Percentiles rank a stretch among this genome's conserved stretches.
These are phyloP conservation scores for Chrysolina americana DNA, from an alignment of 2,888 invertebrate genomes.

Conservation along the genomic window DNA sequence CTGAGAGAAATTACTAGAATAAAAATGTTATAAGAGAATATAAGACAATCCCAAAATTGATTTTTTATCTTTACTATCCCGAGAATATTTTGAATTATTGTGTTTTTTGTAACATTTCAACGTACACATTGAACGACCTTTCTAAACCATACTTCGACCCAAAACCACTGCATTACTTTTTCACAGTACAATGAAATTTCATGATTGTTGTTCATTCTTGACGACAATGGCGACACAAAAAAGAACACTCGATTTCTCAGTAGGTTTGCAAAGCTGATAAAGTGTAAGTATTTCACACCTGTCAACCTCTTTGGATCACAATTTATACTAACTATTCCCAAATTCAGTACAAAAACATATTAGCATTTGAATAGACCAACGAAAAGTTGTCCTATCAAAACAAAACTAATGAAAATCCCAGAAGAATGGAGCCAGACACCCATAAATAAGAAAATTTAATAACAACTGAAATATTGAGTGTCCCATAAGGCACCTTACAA, in stretches of 20 bases:
- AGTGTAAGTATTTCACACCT: conserved; percentile 22
- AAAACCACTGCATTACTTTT: background rate
- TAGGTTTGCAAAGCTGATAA: background rate
- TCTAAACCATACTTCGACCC: no score
- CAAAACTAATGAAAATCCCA: conserved; percentile 38
- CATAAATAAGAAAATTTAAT: conserved; percentile 38
- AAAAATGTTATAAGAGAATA: no score
- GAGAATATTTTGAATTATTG: no score
- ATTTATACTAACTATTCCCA: conserved; percentile 9
- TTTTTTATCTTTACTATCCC: no score
- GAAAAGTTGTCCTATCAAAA: conserved; percentile 35
- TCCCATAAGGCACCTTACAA: conserved; percentile 39
- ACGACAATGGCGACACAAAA: background rate
- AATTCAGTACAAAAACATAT: conserved; percentile 31
- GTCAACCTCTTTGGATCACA: background rate
- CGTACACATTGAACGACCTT: no score
- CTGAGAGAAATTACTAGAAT: no score
- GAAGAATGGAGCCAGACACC: conserved; percentile 30
- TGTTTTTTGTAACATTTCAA: no score
- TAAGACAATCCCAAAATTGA: no score
- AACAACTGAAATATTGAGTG: conserved; percentile 43
- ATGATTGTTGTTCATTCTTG: background rate
- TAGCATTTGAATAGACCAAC: conserved; percentile 36
- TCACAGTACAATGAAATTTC: background rate
- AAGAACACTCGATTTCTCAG: conserved; percentile 4